A percentile compares a stretch with the other conserved stretches of the same genome.
Conservation (phyloP, 2,797 vertebrate species). For the Nyctalus aviator region DNA sequence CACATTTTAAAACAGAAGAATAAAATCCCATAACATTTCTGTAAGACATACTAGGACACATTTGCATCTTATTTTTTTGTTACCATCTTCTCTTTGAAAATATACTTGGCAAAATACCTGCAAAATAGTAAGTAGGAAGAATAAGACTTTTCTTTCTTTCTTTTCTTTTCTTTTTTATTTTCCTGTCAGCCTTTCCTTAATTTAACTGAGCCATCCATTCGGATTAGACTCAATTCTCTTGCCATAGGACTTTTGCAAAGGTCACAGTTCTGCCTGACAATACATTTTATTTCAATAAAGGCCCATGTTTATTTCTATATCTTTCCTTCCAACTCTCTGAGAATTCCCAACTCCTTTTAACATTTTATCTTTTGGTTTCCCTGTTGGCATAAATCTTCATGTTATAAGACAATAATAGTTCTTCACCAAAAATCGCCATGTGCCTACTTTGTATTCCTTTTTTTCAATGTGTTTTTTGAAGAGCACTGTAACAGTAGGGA, state of each 20-base stretch:
- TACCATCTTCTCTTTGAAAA: conserved; percentile 71
- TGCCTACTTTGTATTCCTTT: not conserved
- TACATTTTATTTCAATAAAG: conserved; percentile 46
- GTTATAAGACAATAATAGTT: not conserved
- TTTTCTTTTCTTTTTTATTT: too few relatives aligned
- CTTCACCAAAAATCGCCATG: not conserved
- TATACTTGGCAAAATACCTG: conserved; percentile 62
- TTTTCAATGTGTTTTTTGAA: not conserved
- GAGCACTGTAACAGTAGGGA: not conserved
- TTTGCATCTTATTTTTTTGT: conserved; percentile 64
- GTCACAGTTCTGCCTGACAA: not conserved
- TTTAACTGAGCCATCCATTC: conserved; percentile 61
- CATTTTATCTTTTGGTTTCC: not conserved
- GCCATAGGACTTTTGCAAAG: conserved; percentile 58
- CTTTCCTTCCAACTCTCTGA: not conserved
- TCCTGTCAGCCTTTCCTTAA: conserved; percentile 57
- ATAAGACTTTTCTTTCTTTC: not conserved
- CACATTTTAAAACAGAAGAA: conserved; percentile 59
- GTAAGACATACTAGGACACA: not conserved
- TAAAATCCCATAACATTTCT: conserved; percentile 45
- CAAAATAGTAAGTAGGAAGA: conserved; percentile 49
- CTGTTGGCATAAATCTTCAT: not conserved
- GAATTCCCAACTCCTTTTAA: not conserved
- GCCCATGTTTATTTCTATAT: not conserved
- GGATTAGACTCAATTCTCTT: conserved; percentile 64